Evolutionary conservation across 2,888 invertebrate genomes (phyloP).

Genomic region (Steinernema hermaphroditum): DNA sequence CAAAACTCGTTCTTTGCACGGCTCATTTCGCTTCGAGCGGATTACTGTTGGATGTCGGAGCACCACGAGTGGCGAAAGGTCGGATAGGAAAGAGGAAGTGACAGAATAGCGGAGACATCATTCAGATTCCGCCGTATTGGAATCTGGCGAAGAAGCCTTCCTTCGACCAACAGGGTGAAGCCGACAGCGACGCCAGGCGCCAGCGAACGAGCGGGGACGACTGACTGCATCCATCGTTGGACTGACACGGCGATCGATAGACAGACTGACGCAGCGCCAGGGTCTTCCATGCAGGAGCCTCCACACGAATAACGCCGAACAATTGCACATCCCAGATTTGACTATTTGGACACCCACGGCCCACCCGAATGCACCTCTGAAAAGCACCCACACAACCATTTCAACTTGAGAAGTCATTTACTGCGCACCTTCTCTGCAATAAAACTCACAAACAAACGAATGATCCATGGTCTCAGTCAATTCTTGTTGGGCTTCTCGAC

Average conservation of each 20-base stretch:
- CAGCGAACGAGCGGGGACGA: neutral
- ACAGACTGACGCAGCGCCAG: neutral
- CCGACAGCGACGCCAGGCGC: neutral
- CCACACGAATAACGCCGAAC: neutral
- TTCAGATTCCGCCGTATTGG: neutral
- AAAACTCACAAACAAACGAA: too few species aligned
- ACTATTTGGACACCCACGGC: too few species aligned
- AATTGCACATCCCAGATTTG: too few species aligned
- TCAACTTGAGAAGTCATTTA: too few species aligned
- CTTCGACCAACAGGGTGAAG: neutral
- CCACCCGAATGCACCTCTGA: too few species aligned
- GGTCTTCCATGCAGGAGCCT: neutral
- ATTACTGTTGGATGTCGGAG: neutral
- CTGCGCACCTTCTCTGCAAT: too few species aligned
- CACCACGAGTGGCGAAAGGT: constrained; percentile 1
- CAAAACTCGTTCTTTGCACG: constrained; percentile 23
- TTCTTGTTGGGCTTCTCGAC: neutral
- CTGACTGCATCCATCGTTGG: too few species aligned
- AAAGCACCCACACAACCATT: too few species aligned
- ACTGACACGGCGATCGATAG: constrained; percentile 3
- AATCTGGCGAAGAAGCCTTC: neutral
- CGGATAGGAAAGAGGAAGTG: constrained; percentile 28
- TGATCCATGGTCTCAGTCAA: too few species aligned
- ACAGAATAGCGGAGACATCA: constrained; percentile 1
- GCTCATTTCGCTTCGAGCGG: constrained; percentile 20